These are phyloP conservation scores for Tipula vernalis DNA, from an alignment of 2,888 invertebrate genomes.

Conservation along the genomic window DNA sequence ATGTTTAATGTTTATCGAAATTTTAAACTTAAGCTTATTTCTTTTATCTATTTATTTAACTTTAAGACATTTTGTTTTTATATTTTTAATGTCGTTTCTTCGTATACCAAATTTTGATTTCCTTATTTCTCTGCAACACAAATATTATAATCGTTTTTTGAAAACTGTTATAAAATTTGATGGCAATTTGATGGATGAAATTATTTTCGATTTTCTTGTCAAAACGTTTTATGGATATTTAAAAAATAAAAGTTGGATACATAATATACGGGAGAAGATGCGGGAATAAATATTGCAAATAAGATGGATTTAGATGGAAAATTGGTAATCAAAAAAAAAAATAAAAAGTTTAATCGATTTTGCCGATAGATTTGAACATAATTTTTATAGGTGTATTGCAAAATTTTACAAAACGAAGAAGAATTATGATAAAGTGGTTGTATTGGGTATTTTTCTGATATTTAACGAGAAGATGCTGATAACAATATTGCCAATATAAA, in stretches of 20 bases:
- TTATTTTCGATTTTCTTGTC: constrained; percentile 4
- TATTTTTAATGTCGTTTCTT: background rate
- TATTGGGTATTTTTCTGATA: background rate
- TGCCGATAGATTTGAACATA: constrained; percentile 4
- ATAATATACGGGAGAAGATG: background rate
- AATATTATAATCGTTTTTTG: background rate
- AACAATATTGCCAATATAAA: background rate
- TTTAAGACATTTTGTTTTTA: background rate
- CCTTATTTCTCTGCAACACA: background rate
- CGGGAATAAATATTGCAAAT: background rate
- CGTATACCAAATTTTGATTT: background rate
- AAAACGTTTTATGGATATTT: constrained; percentile 4
- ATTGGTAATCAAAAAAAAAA: background rate
- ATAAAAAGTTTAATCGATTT: background rate
- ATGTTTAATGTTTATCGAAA: background rate
- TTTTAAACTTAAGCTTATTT: background rate
- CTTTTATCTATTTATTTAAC: background rate
- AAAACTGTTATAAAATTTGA: background rate
- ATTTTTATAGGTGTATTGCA: background rate
- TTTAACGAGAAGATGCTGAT: background rate
- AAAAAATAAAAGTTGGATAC: background rate
- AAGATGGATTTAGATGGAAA: background rate
- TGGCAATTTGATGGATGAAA: background rate
- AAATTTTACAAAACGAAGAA: background rate
- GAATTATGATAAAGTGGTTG: background rate